phyloP scores from a whole-genome alignment of 2,797 vertebrate species.

The Sebastes trivittatus region DNA sequence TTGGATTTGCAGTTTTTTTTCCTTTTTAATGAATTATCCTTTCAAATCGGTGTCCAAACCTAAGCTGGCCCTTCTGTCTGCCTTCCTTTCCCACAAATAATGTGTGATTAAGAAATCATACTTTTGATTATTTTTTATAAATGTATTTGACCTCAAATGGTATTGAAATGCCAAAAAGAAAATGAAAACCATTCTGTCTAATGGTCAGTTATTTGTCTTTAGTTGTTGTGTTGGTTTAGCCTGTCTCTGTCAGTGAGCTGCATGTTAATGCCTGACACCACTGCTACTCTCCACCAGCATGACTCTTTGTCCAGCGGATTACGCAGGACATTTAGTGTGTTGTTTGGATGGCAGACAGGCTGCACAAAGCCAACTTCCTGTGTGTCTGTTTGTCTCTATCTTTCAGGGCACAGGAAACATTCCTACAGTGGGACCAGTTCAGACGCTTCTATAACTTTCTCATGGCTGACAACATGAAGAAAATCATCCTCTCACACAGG shows the following conservation, averaged over 20 bases:
- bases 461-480: constrained; percentile 99
- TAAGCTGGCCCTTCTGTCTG: neutral
- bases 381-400: constrained; percentile 48
- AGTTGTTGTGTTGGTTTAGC: neutral
- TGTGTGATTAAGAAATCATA: neutral
- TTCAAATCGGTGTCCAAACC: constrained; percentile 6
- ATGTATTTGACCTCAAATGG: neutral
- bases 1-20: neutral
- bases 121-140: neutral
- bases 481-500: constrained; percentile 98
- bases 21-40: neutral
- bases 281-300: constrained; percentile 11
- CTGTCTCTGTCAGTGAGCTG: constrained; percentile 22
- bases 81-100: neutral
- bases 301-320: constrained; percentile 62
- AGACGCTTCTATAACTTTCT: constrained; percentile 99
- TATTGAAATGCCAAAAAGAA: neutral
- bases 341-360: constrained; percentile 53
- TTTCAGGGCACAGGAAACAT: constrained; percentile 94
- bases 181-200: neutral
- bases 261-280: constrained; percentile 26
- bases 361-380: constrained; percentile 59
- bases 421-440: constrained; percentile 98
- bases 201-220: neutral
- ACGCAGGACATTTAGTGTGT: constrained; percentile 45